These are phyloP conservation scores for Micrastur ruficollis DNA, from an alignment of 2,797 vertebrate genomes.

Conservation along the genomic window DNA sequence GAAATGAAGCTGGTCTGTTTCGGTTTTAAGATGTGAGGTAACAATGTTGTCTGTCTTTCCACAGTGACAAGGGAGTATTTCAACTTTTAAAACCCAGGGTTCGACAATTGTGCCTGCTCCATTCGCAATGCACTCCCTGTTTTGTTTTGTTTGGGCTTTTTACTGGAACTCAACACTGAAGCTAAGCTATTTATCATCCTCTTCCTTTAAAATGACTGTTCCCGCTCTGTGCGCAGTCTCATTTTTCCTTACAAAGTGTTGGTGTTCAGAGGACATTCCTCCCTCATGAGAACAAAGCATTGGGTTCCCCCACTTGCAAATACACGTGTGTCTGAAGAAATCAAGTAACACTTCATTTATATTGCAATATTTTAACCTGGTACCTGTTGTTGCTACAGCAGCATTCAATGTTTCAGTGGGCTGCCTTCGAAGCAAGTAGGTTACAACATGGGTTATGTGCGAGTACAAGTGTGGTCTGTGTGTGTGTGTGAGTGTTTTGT, in stretches of 20 bases:
- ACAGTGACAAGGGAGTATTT: neutral
- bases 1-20: neutral
- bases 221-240: neutral
- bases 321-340: neutral
- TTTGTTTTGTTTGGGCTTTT: slow-evolving; percentile 11
- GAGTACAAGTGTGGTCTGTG: slow-evolving; percentile 29
- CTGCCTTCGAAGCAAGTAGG: slow-evolving; percentile 39
- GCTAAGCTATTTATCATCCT: slow-evolving; percentile 50
- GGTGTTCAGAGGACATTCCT: neutral
- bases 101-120: neutral
- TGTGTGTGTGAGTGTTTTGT: neutral
- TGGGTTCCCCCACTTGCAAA: slow-evolving; percentile 31
- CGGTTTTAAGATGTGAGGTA: neutral
- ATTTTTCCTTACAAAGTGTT: neutral
- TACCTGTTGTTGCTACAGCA: slow-evolving; percentile 64
- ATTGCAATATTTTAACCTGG: slow-evolving; percentile 62
- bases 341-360: slow-evolving; percentile 55
- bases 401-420: slow-evolving; percentile 44
- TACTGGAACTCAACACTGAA: slow-evolving; percentile 12
- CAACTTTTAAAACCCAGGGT: neutral
- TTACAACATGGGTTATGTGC: slow-evolving; percentile 33
- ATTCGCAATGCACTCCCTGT: neutral
- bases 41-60: neutral
- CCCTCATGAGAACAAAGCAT: neutral
- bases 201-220: slow-evolving; percentile 5